Evolutionary conservation across 2,888 invertebrate genomes (phyloP).

Genomic region (Dendrolimus houi): DNA sequence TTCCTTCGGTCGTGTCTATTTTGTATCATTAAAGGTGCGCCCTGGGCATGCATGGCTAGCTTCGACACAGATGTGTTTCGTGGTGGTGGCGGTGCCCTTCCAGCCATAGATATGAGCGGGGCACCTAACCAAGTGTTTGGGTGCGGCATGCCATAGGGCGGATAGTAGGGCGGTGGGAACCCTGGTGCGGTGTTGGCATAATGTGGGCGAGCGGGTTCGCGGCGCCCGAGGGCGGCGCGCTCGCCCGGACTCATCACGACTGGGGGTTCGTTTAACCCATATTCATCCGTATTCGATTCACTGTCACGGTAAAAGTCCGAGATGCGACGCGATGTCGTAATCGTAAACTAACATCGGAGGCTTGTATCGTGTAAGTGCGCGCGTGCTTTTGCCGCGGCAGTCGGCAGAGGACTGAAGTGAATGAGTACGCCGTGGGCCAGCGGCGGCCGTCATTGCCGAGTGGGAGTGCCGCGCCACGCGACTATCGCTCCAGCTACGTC

Average conservation of each 20-base stretch:
- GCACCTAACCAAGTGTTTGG: constrained; percentile 86
- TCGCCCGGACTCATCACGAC: constrained; percentile 72
- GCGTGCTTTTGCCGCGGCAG: constrained; percentile 62
- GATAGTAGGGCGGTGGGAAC: constrained; percentile 71
- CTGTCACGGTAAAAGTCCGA: constrained; percentile 69
- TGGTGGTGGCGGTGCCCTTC: constrained; percentile 65
- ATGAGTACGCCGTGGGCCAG: constrained; percentile 59
- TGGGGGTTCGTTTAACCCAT: constrained; percentile 83
- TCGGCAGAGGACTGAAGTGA: constrained; percentile 69
- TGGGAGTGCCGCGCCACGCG: constrained; percentile 65
- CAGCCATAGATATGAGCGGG: constrained; percentile 87
- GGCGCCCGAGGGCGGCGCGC: constrained; percentile 72
- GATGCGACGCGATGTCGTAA: constrained; percentile 65
- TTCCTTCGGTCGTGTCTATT: constrained; percentile 78
- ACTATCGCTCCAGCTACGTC: constrained; percentile 37
- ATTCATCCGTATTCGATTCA: constrained; percentile 63
- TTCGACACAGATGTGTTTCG: constrained; percentile 80
- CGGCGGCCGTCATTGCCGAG: constrained; percentile 51
- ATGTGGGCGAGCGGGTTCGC: constrained; percentile 72
- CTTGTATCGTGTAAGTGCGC: constrained; percentile 38
- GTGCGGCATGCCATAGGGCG: constrained; percentile 68
- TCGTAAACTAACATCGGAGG: constrained; percentile 70
- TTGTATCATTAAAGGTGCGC: constrained; percentile 87
- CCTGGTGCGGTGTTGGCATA: constrained; percentile 68
- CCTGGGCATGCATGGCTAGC: constrained; percentile 89